These are phyloP conservation scores for Toxotes chatareus DNA, from an alignment of 2,113 vertebrate genomes.

Conservation along the genomic window DNA sequence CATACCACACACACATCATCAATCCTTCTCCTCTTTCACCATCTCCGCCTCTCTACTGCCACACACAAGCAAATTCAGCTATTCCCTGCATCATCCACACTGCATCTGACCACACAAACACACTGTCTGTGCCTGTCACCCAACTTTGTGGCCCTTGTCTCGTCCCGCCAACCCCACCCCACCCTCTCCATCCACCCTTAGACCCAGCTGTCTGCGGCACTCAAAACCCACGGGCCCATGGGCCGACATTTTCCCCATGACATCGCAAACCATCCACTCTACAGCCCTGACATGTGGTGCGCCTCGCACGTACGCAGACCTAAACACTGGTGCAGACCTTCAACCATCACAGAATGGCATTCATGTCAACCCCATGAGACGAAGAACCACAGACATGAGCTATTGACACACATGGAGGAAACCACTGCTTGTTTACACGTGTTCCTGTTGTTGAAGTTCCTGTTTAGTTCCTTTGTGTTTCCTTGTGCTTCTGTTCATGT, in stretches of 20 bases:
- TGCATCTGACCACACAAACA: slow-evolving; percentile 33
- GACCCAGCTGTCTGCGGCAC: slow-evolving; percentile 72
- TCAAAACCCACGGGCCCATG: slow-evolving; percentile 53
- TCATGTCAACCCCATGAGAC: slow-evolving; percentile 15
- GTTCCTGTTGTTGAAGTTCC: too few species aligned
- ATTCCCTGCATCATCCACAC: slow-evolving; percentile 14
- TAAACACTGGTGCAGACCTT: slow-evolving; percentile 6
- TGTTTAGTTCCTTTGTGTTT: too few species aligned
- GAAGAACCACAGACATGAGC: slow-evolving; percentile 14
- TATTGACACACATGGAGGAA: slow-evolving; percentile 7
- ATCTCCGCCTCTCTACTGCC: slow-evolving; percentile 15
- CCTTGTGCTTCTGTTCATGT: too few species aligned
- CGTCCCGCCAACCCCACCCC: neutral
- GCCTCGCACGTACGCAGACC: slow-evolving; percentile 5
- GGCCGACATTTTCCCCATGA: slow-evolving; percentile 64
- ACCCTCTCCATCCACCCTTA: slow-evolving; percentile 13
- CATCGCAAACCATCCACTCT: slow-evolving; percentile 54
- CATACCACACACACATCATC: slow-evolving; percentile 29
- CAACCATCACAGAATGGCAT: slow-evolving; percentile 6
- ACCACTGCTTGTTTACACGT: neutral
- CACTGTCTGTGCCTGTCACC: slow-evolving; percentile 34
- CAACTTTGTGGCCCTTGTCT: slow-evolving; percentile 30
- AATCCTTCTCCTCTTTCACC: slow-evolving; percentile 52
- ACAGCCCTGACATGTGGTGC: slow-evolving; percentile 34
- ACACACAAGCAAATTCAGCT: slow-evolving; percentile 24